Conservation (phyloP, 1,140 invertebrate genomes). For the Orchesella cincta region DNA sequence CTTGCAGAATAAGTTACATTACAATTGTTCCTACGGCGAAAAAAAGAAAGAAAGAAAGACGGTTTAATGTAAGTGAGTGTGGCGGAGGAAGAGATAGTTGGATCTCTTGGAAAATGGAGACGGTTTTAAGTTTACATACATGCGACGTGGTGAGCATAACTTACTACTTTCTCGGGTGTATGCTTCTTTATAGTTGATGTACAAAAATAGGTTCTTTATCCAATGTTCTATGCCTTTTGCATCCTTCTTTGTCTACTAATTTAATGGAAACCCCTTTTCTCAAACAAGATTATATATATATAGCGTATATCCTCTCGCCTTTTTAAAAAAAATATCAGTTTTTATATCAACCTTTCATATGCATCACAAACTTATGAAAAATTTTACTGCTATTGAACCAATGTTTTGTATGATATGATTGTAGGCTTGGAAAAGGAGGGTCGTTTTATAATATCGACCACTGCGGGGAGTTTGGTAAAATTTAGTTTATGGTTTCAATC, state of each 20-base stretch:
- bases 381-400: too few relatives aligned
- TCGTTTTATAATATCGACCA: too few relatives aligned
- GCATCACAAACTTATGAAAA: too few relatives aligned
- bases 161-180: too few relatives aligned
- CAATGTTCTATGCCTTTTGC: background rate
- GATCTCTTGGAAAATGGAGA: background rate
- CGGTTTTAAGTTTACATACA: constrained; percentile 16
- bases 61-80: background rate
- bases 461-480: too few relatives aligned
- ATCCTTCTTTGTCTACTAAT: constrained; percentile 4
- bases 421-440: too few relatives aligned
- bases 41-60: background rate
- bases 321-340: too few relatives aligned
- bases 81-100: background rate
- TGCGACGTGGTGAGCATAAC: constrained; percentile 10
- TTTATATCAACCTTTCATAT: too few relatives aligned
- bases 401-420: too few relatives aligned
- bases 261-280: constrained; percentile 15
- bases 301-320: too few relatives aligned
- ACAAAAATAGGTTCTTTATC: background rate
- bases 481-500: too few relatives aligned
- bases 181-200: background rate
- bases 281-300: too few relatives aligned
- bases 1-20: background rate
- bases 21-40: background rate